Conservation (phyloP, 2,888 invertebrate genomes). For the Campopleginae sp. region DNA sequence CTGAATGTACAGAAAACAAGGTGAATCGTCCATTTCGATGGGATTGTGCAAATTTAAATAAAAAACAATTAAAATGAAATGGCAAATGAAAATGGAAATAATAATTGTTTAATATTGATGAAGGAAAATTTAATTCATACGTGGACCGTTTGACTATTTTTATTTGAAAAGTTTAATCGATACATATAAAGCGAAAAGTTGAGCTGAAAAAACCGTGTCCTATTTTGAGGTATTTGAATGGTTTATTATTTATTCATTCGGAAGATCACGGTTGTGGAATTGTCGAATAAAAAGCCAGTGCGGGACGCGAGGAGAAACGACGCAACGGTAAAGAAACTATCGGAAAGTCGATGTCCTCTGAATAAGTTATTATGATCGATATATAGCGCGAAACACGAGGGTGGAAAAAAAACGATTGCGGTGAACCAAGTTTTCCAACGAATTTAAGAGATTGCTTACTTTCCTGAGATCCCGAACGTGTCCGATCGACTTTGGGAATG, state of each 20-base stretch:
- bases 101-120: not conserved
- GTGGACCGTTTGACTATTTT: not conserved
- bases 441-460: slow-evolving; percentile 36
- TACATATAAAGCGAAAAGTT: not conserved
- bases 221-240: not conserved
- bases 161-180: slow-evolving; percentile 1
- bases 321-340: slow-evolving; percentile 7
- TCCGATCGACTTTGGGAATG: slow-evolving; percentile 69
- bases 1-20: not conserved
- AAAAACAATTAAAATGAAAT: not conserved
- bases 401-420: slow-evolving; percentile 39
- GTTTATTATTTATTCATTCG: not conserved
- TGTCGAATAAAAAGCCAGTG: not conserved
- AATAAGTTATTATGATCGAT: slow-evolving; percentile 68
- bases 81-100: not conserved
- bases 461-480: slow-evolving; percentile 53
- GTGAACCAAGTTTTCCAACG: slow-evolving; percentile 15
- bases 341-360: slow-evolving; percentile 62
- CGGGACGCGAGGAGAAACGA: not conserved
- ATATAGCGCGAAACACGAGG: slow-evolving; percentile 38
- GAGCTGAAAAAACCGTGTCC: not conserved
- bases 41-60: not conserved
- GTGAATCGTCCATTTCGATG: not conserved
- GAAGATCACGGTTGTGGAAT: slow-evolving; percentile 32
- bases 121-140: not conserved